Evolutionary conservation across 2,888 invertebrate genomes (phyloP).

Genomic region (Coleophora deauratella): DNA sequence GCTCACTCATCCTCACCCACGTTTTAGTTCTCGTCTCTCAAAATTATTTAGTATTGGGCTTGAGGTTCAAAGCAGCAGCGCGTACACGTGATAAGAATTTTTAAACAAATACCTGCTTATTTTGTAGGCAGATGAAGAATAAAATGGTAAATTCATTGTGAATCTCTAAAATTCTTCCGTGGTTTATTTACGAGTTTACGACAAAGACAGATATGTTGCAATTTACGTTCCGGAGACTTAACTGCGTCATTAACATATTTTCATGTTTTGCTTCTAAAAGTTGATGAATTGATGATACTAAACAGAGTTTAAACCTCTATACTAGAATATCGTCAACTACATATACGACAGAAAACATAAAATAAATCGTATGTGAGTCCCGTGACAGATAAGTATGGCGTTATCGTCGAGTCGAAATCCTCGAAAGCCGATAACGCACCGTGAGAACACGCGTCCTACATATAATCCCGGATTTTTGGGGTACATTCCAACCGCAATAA

Average conservation of each 20-base stretch:
- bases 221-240: conserved; percentile 12
- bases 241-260: conserved; percentile 26
- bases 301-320: too few species aligned
- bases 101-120: too few species aligned
- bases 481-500: conserved; percentile 28
- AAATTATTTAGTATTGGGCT: too few species aligned
- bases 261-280: conserved; percentile 28
- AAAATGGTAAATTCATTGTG: too few species aligned
- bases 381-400: conserved; percentile 51
- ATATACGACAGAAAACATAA: conserved; percentile 15
- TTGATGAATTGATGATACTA: conserved; percentile 7
- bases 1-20: conserved; percentile 26
- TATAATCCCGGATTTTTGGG: conserved; percentile 37
- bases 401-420: conserved; percentile 52
- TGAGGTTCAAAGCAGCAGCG: too few species aligned
- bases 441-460: conserved; percentile 46
- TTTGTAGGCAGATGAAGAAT: too few species aligned
- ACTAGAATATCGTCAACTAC: too few species aligned
- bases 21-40: conserved; percentile 10
- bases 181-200: too few species aligned
- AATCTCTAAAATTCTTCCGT: too few species aligned
- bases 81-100: too few species aligned
- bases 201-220: conserved; percentile 16
- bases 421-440: conserved; percentile 47
- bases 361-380: conserved; percentile 34